Evolutionary conservation across 2,888 invertebrate genomes (phyloP), one percentile per base, ranked within the genome.

Genomic region (Eilema griseolum): DNA sequence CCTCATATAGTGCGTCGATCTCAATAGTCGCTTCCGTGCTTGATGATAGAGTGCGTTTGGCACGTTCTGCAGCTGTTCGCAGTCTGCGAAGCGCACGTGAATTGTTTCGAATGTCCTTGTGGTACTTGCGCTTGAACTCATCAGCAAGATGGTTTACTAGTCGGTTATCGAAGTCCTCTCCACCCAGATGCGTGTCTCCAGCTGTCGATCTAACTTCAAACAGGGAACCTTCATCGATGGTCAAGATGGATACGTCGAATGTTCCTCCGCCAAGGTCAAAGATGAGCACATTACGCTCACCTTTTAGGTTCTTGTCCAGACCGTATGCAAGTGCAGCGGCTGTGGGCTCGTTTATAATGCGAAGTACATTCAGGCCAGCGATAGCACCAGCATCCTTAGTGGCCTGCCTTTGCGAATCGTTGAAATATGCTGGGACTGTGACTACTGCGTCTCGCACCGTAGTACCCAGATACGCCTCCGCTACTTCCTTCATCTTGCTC

Each of bases 301-400:
- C 96, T 79, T 95, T 94, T 86, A 97, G 90, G 95, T 97, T 96
- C 83, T 96, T 96, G 85, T 96, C 96, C 41, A 96, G 93, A 2
- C 97, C 97, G 86, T 97, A 97, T 10, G 97, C 97, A 67, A 97
- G 92, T 28, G 97, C 96, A 11, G 97, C 97, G 4, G 97, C 97
- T 12, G 97, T 98, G 8, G 98, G 98, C 87, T 98, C 98, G 89
- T 98, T 98, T 85, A 98, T 97, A 82, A 98, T 98, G 73, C 98
- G 96, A 37, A 98, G 92, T 11, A 98, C 97, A 88, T 98, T 98
- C 62, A 98, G 90, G 14, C 97, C 97, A 61, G 97, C 96, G 82
- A 97, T 97, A 31, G 94, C 95, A 5, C 98, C 98, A n/a, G 98
- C 98, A 89, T 98, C 98, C 88, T 98, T 98, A 10, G 98, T 98